A percentile compares a stretch with the other conserved stretches of the same genome.
Evolutionary conservation across 2,113 vertebrate genomes (phyloP).

Genomic region (Scomber colias): DNA sequence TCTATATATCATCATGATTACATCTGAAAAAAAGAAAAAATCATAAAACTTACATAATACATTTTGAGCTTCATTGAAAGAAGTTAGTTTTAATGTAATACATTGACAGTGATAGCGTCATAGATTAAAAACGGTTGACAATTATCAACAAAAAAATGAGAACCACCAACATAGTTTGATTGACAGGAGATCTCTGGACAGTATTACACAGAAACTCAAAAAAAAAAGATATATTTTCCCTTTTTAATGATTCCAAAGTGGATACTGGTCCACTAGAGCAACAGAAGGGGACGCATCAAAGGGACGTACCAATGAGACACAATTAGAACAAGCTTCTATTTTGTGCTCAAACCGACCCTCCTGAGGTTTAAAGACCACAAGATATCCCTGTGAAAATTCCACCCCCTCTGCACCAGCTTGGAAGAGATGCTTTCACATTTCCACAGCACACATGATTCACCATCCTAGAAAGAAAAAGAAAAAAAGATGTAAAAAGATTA

Average conservation of each 20-base stretch:
- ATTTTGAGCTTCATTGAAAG: too few relatives aligned
- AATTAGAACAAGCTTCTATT: constrained; percentile 34
- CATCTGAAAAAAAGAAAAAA: too few relatives aligned
- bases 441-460: constrained; percentile 46
- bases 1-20: too few relatives aligned
- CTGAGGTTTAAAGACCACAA: constrained; percentile 27
- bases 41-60: too few relatives aligned
- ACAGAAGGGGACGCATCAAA: not conserved
- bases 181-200: too few relatives aligned
- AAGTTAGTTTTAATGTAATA: too few relatives aligned
- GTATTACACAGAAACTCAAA: not conserved
- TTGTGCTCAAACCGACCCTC: not conserved
- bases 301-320: not conserved
- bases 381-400: constrained; percentile 49
- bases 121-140: too few relatives aligned
- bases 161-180: too few relatives aligned
- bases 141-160: too few relatives aligned
- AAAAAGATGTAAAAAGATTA: not conserved
- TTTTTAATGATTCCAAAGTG: not conserved
- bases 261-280: not conserved
- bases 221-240: not conserved
- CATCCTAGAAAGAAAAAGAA: not conserved
- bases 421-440: constrained; percentile 7
- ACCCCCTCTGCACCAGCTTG: not conserved
- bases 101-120: too few relatives aligned